Evolutionary conservation across 2,888 invertebrate species (phyloP).

Genomic region (Agonopterix alstromeriana): DNA sequence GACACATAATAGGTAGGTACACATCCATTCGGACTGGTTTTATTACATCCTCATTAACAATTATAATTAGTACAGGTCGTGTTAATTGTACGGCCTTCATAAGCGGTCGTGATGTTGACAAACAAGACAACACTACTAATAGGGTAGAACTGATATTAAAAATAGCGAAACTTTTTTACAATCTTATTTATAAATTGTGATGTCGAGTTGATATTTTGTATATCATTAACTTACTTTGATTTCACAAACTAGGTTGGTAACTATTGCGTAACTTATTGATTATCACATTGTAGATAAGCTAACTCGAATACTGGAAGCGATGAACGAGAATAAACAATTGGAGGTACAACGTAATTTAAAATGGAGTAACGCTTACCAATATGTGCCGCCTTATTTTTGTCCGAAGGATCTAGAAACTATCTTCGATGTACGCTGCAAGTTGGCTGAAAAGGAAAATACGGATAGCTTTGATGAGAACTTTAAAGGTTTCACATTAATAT

Average conservation of each 20-base stretch:
- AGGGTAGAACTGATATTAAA: neutral
- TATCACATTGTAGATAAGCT: constrained; percentile 37
- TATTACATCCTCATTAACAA: constrained; percentile 61
- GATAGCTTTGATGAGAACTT: constrained; percentile 65
- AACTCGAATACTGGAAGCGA: constrained; percentile 29
- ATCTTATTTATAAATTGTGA: too few relatives aligned
- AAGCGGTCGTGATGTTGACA: constrained; percentile 24
- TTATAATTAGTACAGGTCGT: constrained; percentile 45
- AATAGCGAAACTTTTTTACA: too few relatives aligned
- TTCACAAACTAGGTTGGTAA: too few relatives aligned
- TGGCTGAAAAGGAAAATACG: constrained; percentile 29
- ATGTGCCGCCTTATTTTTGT: constrained; percentile 39
- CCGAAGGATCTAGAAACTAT: constrained; percentile 40
- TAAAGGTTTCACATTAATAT: constrained; percentile 65
- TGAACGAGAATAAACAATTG: constrained; percentile 21
- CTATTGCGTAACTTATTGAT: too few relatives aligned
- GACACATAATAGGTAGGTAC: constrained; percentile 19
- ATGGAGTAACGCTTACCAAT: constrained; percentile 21
- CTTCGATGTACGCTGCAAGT: constrained; percentile 35
- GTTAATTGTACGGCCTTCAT: constrained; percentile 48
- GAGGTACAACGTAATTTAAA: constrained; percentile 17
- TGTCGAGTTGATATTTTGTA: too few relatives aligned
- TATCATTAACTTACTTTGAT: too few relatives aligned
- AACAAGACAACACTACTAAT: constrained; percentile 18
- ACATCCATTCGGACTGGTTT: constrained; percentile 27